Conservation (phyloP, 2,113 vertebrate genomes). For the Bos indicus region DNA sequence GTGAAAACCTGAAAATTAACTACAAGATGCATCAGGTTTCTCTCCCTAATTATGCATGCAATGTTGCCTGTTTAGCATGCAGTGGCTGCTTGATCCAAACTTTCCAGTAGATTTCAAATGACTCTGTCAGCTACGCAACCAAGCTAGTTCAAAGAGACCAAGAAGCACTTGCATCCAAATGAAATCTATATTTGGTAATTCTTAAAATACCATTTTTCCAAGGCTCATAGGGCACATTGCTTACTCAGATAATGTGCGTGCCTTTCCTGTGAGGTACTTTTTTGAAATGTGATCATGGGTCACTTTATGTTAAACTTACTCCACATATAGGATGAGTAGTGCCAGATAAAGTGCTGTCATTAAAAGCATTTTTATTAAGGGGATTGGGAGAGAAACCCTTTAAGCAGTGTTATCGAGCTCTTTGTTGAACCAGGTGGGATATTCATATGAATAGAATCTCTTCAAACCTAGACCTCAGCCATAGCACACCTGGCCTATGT, state of each 20-base stretch:
- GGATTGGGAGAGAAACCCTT: slow-evolving; percentile 32
- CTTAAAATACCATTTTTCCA: slow-evolving; percentile 68
- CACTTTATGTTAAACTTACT: slow-evolving; percentile 57
- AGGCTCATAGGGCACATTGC: slow-evolving; percentile 48
- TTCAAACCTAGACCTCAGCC: slow-evolving; percentile 59
- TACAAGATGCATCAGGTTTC: neutral
- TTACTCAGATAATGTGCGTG: slow-evolving; percentile 56
- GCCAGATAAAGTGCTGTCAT: slow-evolving; percentile 61
- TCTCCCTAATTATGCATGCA: neutral
- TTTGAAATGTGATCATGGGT: slow-evolving; percentile 56
- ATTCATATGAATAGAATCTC: slow-evolving; percentile 61
- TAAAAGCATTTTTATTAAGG: slow-evolving; percentile 52
- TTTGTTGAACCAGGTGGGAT: slow-evolving; percentile 73
- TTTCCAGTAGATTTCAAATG: slow-evolving; percentile 36
- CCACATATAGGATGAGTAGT: slow-evolving; percentile 39
- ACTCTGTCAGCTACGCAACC: slow-evolving; percentile 2
- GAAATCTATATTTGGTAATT: slow-evolving; percentile 67
- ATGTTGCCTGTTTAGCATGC: neutral
- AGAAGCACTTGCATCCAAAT: slow-evolving; percentile 37
- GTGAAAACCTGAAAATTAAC: neutral
- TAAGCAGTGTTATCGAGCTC: slow-evolving; percentile 20
- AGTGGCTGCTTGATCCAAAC: slow-evolving; percentile 7
- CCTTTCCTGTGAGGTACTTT: slow-evolving; percentile 58
- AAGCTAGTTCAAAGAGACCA: slow-evolving; percentile 47
- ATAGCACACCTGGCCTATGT: slow-evolving; percentile 80